Conservation (phyloP, 2,797 vertebrate species). For the Myoxocephalus aenaeus region DNA sequence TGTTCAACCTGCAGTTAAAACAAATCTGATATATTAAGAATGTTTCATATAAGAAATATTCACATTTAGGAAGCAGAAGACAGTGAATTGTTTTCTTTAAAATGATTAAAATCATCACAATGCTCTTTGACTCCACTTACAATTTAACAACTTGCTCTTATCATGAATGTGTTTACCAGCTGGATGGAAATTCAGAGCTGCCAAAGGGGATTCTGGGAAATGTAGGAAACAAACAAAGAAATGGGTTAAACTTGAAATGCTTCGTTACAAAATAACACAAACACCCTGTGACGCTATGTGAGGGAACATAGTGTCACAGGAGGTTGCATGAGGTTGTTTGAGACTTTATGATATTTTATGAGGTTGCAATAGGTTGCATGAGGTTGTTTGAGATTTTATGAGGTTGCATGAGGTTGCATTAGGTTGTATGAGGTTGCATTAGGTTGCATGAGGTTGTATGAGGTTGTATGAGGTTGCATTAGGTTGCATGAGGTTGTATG, state of each 20-base stretch:
- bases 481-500: too few relatives aligned
- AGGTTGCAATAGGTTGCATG: too few relatives aligned
- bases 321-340: too few relatives aligned
- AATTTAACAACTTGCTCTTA: background rate
- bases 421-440: too few relatives aligned
- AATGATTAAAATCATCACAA: background rate
- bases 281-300: too few relatives aligned
- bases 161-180: background rate
- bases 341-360: too few relatives aligned
- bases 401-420: too few relatives aligned
- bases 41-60: background rate
- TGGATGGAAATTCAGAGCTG: background rate
- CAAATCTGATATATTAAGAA: background rate
- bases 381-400: too few relatives aligned
- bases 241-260: background rate
- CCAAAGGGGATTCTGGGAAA: slow-evolving; percentile 2
- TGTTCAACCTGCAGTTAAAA: background rate
- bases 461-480: too few relatives aligned
- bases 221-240: background rate
- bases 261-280: background rate
- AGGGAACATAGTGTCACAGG: too few relatives aligned
- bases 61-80: background rate
- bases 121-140: background rate
- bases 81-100: too few relatives aligned
- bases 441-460: too few relatives aligned